Evolutionary conservation across 2,888 invertebrate species (phyloP).

Genomic region (Odontothrips loti): DNA sequence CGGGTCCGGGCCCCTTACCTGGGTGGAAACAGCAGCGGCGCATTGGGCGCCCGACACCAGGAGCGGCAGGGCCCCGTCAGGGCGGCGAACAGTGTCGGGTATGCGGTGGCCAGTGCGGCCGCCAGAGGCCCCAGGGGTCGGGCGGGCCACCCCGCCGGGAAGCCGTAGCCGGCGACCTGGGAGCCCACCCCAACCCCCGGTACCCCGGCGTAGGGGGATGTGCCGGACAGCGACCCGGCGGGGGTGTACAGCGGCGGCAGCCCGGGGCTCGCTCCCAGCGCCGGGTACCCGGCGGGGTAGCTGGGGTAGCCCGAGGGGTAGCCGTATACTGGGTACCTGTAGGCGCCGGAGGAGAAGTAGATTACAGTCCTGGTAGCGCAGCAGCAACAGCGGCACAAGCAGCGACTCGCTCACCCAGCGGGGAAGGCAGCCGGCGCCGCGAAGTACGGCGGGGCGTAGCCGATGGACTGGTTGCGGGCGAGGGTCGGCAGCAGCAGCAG

Average conservation of each 20-base stretch:
- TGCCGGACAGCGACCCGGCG: neutral
- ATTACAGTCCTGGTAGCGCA: no score
- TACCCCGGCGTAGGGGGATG: neutral
- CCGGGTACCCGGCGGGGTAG: neutral
- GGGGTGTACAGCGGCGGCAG: neutral
- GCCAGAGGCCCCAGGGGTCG: neutral
- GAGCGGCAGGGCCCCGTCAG: slow-evolving; percentile 2
- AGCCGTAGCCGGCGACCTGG: neutral
- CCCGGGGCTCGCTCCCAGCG: neutral
- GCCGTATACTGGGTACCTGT: neutral
- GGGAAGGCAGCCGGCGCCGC: neutral
- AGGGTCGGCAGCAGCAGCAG: slow-evolving; percentile 4
- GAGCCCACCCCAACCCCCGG: neutral
- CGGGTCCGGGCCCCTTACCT: no score
- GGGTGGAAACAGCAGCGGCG: neutral
- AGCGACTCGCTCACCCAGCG: neutral
- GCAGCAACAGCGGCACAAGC: no score
- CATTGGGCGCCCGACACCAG: neutral
- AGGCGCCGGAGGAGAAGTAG: neutral
- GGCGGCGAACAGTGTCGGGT: slow-evolving; percentile 9
- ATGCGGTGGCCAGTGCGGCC: slow-evolving; percentile 14
- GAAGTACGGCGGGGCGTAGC: neutral
- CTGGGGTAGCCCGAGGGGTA: neutral
- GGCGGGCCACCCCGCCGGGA: slow-evolving; percentile 3
- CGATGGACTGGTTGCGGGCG: slow-evolving; percentile 7